Percentiles rank a stretch among this genome's conserved stretches.
phyloP scores from a whole-genome alignment of 2,797 vertebrate genomes.

The Malurus splendens region DNA sequence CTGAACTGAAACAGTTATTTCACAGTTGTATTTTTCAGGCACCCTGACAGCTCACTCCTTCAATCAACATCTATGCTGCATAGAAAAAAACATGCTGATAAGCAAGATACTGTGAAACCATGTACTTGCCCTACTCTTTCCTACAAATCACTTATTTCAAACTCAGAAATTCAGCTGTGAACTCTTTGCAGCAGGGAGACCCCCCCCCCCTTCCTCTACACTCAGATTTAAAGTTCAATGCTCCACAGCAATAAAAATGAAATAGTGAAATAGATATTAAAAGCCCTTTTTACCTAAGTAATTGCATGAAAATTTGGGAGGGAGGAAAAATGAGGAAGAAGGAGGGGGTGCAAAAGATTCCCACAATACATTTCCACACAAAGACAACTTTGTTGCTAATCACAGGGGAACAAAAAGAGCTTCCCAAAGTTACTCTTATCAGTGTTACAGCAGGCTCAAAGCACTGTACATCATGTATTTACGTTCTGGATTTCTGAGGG shows the following conservation, averaged over 20 bases:
- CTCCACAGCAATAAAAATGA: neutral
- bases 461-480: neutral
- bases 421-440: neutral
- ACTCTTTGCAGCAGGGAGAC: neutral
- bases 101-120: neutral
- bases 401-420: neutral
- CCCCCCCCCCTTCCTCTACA: neutral
- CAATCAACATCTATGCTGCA: neutral
- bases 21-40: neutral
- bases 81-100: neutral
- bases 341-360: rapidly evolving
- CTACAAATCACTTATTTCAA: neutral
- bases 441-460: neutral
- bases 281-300: neutral
- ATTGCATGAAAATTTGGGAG: neutral
- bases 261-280: neutral
- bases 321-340: rapidly evolving
- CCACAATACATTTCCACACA: neutral
- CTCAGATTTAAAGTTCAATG: neutral
- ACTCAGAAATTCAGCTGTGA: neutral
- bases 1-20: neutral
- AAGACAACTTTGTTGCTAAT: neutral
- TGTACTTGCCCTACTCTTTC: neutral
- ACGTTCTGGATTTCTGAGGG: neutral
- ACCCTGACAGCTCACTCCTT: neutral